Conservation (phyloP, 2,113 vertebrate genomes). For the Ptyas mucosa region DNA sequence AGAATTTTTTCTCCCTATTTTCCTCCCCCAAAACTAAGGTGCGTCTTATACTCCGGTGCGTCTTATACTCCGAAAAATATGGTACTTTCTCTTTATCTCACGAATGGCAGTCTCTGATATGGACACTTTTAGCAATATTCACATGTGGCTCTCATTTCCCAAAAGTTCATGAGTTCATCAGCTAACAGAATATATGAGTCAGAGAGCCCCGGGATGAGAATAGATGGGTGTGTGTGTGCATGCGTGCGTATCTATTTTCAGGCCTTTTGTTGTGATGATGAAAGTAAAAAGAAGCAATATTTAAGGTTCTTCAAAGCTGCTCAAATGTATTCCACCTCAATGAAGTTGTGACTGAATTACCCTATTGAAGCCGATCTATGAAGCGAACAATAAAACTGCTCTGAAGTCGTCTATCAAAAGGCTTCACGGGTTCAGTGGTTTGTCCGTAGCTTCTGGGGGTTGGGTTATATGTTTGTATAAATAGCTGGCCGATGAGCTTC, state of each 20-base stretch:
- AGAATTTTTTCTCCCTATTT: too few relatives aligned
- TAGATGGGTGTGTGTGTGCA: rapidly evolving
- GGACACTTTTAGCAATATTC: not conserved
- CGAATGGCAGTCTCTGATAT: not conserved
- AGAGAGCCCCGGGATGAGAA: not conserved
- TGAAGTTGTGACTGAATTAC: not conserved
- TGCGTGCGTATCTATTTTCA: not conserved
- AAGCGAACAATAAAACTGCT: not conserved
- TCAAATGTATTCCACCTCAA: not conserved
- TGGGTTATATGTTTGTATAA: not conserved
- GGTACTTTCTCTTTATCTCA: not conserved
- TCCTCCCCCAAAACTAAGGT: too few relatives aligned
- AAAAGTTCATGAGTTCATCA: not conserved
- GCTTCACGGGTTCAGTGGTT: not conserved
- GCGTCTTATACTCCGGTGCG: too few relatives aligned
- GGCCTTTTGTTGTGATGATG: not conserved
- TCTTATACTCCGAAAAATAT: too few relatives aligned
- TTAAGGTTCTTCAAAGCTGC: not conserved
- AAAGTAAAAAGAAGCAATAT: not conserved
- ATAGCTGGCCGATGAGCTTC: not conserved
- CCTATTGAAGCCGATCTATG: not conserved
- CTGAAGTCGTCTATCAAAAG: not conserved
- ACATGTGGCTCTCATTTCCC: not conserved
- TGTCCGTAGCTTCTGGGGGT: not conserved
- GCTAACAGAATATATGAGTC: not conserved